phyloP scores from a whole-genome alignment of 2,113 vertebrate genomes.

The Microcebus tavaratra region DNA sequence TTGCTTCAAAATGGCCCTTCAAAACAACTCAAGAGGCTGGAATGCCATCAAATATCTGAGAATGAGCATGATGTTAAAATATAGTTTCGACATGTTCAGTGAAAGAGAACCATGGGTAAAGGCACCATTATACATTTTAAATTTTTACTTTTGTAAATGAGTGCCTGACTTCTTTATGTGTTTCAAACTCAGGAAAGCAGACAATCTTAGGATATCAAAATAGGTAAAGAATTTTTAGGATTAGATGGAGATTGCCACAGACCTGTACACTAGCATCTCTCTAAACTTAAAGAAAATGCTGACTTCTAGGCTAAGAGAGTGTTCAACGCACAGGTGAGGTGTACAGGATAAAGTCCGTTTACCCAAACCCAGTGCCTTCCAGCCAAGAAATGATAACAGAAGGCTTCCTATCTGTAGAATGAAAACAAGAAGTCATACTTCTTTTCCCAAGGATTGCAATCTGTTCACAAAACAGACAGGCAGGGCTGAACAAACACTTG shows the following conservation, averaged over 20 bases:
- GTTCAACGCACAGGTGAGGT: neutral
- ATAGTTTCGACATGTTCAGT: neutral
- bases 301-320: neutral
- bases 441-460: neutral
- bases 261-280: neutral
- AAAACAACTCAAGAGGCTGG: neutral
- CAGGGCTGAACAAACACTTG: neutral
- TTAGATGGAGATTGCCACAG: neutral
- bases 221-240: neutral
- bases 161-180: neutral
- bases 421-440: neutral
- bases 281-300: neutral
- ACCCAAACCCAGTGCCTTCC: neutral
- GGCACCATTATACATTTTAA: neutral
- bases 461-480: neutral
- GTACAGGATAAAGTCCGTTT: neutral
- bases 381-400: neutral
- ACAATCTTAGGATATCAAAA: neutral
- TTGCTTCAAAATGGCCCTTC: neutral
- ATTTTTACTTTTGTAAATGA: neutral
- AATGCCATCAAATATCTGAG: neutral
- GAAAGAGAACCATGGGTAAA: neutral
- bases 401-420: neutral
- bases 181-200: constrained; percentile 22
- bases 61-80: neutral